Evolutionary conservation across 1,140 invertebrate species (phyloP).

Genomic region (Drosophila repletoides): DNA sequence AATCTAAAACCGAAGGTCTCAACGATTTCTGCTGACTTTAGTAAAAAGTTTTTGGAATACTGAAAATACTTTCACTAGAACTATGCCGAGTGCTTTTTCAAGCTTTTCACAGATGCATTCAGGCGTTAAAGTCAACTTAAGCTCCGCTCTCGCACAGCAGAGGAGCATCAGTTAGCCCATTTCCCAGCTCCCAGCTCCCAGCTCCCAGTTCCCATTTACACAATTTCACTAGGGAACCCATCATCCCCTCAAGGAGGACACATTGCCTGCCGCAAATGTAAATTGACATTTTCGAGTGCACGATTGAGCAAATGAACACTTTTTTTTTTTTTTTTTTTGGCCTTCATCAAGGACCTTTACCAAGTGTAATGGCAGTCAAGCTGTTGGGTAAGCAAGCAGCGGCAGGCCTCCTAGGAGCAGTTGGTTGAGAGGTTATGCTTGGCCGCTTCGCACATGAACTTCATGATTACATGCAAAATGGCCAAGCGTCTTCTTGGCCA

Average conservation of each 20-base stretch:
- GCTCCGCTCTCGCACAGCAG: conserved; percentile 23
- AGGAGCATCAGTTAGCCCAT: conserved; percentile 33
- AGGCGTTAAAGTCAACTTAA: conserved; percentile 80
- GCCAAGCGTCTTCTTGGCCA: too few species aligned
- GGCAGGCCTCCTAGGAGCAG: conserved; percentile 30
- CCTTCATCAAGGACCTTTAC: conserved; percentile 4
- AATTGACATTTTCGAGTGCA: conserved; percentile 81
- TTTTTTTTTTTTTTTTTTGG: conserved; percentile 48
- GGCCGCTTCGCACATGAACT: conserved; percentile 45
- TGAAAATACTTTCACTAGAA: conserved; percentile 62
- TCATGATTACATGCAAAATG: conserved; percentile 72
- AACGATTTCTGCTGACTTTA: conserved; percentile 67
- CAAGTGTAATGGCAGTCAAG: conserved; percentile 70
- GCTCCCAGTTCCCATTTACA: conserved; percentile 16
- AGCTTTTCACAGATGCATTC: conserved; percentile 64
- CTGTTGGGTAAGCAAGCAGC: conserved; percentile 77
- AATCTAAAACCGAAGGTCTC: conserved; percentile 48
- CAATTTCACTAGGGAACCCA: conserved; percentile 6
- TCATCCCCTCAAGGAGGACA: conserved; percentile 28
- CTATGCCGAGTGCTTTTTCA: conserved; percentile 5
- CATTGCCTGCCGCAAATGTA: conserved; percentile 70
- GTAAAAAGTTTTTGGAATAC: conserved; percentile 65
- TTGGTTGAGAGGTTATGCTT: conserved; percentile 44
- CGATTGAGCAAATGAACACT: conserved; percentile 78
- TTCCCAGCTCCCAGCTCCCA: conserved; percentile 17